Percentiles rank a stretch among this genome's conserved stretches.
Evolutionary conservation across 1,140 invertebrate genomes (phyloP).

Genomic region (Dendroctonus ponderosae): DNA sequence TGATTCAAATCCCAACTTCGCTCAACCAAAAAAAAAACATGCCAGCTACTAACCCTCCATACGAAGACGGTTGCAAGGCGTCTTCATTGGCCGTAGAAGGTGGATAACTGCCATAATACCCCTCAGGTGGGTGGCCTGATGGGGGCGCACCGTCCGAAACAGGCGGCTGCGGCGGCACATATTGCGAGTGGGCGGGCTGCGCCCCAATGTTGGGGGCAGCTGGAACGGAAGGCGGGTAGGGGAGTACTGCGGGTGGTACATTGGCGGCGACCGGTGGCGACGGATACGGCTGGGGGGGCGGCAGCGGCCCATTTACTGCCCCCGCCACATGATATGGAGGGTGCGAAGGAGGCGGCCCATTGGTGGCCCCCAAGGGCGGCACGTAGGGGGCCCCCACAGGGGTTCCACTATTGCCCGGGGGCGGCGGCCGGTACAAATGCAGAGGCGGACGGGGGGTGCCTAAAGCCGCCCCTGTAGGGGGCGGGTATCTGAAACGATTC

Average conservation of each 20-base stretch:
- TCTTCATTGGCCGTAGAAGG: constrained; percentile 52
- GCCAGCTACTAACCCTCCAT: constrained; percentile 17
- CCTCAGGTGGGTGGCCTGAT: constrained; percentile 48
- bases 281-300: not conserved
- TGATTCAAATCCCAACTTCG: no score
- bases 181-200: constrained; percentile 40
- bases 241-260: constrained; percentile 15
- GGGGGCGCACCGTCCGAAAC: constrained; percentile 10
- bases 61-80: constrained; percentile 35
- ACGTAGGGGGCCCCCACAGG: constrained; percentile 36
- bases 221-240: constrained; percentile 49
- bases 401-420: constrained; percentile 38
- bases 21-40: no score
- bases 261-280: not conserved
- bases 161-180: constrained; percentile 37
- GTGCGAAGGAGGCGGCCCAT: constrained; percentile 33
- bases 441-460: not conserved
- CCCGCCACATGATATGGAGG: not conserved
- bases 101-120: constrained; percentile 55
- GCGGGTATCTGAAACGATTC: not conserved
- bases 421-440: constrained; percentile 43
- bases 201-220: constrained; percentile 9
- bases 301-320: constrained; percentile 1
- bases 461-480: not conserved
- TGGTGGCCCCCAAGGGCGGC: constrained; percentile 45